Evolutionary conservation across 2,113 vertebrate species (phyloP), one percentile per base, ranked within the genome.

Genomic region (Rhynchomys soricoides): DNA sequence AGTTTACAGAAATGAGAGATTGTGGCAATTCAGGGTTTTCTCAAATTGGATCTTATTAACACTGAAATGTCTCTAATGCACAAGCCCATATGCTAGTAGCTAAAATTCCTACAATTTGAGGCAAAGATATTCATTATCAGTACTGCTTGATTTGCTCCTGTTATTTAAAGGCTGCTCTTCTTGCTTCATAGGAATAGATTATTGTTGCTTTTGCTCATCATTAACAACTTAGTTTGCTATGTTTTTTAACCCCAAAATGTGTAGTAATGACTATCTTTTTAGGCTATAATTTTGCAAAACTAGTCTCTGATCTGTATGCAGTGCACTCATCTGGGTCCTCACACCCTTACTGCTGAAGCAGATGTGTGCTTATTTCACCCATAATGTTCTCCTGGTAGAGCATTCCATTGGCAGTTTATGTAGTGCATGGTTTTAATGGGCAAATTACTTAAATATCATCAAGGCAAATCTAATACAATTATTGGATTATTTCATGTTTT

Each of bases 181-280:
- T 88, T 86, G 81, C 88, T 92, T 87, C 89, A 83, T 95, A 92
- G 82, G 48, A 96, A 91, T 68, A 96, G 95, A 97, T 96, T 91
- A 89, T 83, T 91, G 73, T 95, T 89, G 75, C 22, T 68, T 93
- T 92, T 96, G 55, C 66, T 94, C 68, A 7, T 96, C 93, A 91
- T 96, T 95, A 95, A 83, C 94, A 89, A 66, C 92, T 95, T 96
- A 92, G 66, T 87, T 91, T 96, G 93, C 96, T 97, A 90, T 94
- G 68, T 94, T 95, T 95, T 97, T 95, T 78, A 97, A 91, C 78
- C 85, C 66, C 82, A 94, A 43, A 91, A 86, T 83, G 83, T 34
- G 24, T 62, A 94, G 89, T 96, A 94, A 97, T 96, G 96, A 97
- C 95, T 97, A 97, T 97, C n/a, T 95, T 97, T 92, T 94, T 83